Percentiles rank a stretch among this genome's conserved stretches.
Conservation (phyloP, 1,140 invertebrate species). For the Antheraea mylitta region DNA sequence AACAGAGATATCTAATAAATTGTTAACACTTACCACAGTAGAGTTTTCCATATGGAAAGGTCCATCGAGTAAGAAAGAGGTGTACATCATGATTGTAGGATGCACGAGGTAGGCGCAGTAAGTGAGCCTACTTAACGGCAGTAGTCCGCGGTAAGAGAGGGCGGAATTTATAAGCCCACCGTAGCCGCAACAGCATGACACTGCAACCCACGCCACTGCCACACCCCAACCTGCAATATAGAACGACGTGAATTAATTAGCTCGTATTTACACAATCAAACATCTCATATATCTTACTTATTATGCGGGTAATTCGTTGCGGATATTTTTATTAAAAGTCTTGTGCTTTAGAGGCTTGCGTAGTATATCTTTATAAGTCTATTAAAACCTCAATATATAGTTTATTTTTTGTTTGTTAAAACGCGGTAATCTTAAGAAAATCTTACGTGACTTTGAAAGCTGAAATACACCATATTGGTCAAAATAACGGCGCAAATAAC, state of each 20-base stretch:
- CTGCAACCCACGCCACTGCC: slow-evolving; percentile 88
- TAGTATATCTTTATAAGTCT: no score
- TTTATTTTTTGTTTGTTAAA: no score
- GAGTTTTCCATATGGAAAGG: slow-evolving; percentile 87
- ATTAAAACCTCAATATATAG: no score
- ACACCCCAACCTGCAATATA: slow-evolving; percentile 85
- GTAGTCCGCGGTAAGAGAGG: slow-evolving; percentile 88
- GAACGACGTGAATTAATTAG: neutral
- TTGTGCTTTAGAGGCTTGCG: no score
- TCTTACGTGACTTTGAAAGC: no score
- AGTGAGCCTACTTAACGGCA: slow-evolving; percentile 92
- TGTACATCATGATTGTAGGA: slow-evolving; percentile 90
- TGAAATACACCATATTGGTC: no score
- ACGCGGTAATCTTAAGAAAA: no score
- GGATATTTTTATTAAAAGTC: no score
- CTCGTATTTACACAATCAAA: neutral
- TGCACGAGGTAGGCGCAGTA: slow-evolving; percentile 95
- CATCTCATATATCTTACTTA: neutral
- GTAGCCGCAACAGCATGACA: slow-evolving; percentile 88
- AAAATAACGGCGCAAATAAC: no score
- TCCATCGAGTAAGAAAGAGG: slow-evolving; percentile 87
- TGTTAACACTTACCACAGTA: slow-evolving; percentile 80
- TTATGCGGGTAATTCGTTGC: no score
- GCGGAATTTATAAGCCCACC: slow-evolving; percentile 86
- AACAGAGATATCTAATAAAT: neutral